phyloP scores from a whole-genome alignment of 2,113 vertebrate genomes.

The Microtus oregoni region DNA sequence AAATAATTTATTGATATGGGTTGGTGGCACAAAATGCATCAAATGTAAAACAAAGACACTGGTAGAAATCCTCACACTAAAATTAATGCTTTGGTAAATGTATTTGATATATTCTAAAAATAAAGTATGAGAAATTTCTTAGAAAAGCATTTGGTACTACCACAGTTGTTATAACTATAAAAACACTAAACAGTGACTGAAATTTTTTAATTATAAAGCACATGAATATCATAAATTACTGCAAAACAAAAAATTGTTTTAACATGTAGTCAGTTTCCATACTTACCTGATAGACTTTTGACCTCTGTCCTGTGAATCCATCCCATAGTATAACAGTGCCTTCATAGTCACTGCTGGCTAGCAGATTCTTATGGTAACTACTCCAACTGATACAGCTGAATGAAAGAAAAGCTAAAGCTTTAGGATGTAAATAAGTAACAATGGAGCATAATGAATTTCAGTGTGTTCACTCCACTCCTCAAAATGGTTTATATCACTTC shows the following conservation, averaged over 20 bases:
- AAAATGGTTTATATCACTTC: conserved; percentile 58
- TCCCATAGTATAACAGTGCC: conserved; percentile 99
- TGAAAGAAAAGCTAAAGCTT: conserved; percentile 64
- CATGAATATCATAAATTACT: neutral
- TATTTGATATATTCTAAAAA: conserved; percentile 30
- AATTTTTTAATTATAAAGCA: conserved; percentile 23
- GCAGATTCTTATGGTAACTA: conserved; percentile 99
- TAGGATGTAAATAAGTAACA: neutral
- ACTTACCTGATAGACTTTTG: conserved; percentile 98
- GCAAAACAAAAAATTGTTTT: neutral
- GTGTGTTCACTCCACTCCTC: conserved; percentile 11
- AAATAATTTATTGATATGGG: conserved; percentile 49
- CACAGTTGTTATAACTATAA: too few relatives aligned
- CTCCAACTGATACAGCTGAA: conserved; percentile 99
- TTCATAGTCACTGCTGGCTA: conserved; percentile 99
- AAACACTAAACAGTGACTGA: neutral
- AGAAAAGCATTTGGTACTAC: neutral
- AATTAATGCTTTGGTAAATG: conserved; percentile 29
- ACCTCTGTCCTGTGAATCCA: conserved; percentile 98
- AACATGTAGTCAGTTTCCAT: neutral
- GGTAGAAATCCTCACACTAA: neutral
- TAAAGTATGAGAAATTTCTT: neutral
- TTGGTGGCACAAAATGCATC: neutral
- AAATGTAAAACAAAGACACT: neutral
- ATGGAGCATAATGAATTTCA: neutral